Percentiles rank a stretch among this genome's conserved stretches.
These are phyloP conservation scores for Megalurothrips usitatus DNA, from an alignment of 2,888 invertebrate genomes.

Conservation along the genomic window DNA sequence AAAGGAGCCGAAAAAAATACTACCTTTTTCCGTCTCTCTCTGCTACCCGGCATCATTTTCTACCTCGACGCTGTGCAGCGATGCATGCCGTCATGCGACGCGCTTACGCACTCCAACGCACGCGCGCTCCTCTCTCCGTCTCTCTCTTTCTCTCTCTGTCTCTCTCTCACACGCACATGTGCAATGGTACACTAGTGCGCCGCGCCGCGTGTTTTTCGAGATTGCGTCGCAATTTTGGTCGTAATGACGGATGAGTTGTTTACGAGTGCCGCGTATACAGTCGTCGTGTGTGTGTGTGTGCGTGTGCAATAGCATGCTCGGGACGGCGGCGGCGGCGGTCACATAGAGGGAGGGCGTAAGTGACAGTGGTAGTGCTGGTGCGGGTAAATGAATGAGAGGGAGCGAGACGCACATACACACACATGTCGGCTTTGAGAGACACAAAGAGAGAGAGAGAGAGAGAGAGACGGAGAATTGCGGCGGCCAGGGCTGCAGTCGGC, in stretches of 20 bases:
- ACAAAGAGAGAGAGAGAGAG: too few species aligned
- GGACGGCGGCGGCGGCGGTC: neutral
- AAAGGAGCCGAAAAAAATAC: too few species aligned
- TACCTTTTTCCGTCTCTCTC: too few species aligned
- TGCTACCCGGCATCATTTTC: too few species aligned
- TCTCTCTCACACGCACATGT: neutral
- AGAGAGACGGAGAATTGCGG: too few species aligned
- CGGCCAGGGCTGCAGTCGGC: too few species aligned
- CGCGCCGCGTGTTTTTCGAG: conserved; percentile 8
- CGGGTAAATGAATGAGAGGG: too few species aligned
- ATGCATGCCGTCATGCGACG: neutral
- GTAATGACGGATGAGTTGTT: conserved; percentile 26
- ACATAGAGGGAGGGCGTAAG: neutral
- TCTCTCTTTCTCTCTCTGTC: too few species aligned
- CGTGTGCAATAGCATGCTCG: neutral
- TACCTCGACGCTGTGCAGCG: too few species aligned
- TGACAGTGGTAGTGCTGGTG: neutral
- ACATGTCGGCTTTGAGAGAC: too few species aligned
- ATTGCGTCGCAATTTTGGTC: conserved; percentile 15
- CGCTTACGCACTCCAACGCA: neutral
- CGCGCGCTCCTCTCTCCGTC: neutral
- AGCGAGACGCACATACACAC: too few species aligned
- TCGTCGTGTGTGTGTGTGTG: neutral
- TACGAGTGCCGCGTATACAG: neutral
- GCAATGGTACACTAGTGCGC: neutral